These are phyloP conservation scores for Catajapyx aquilonaris DNA, from an alignment of 1,140 invertebrate genomes.

Conservation along the genomic window DNA sequence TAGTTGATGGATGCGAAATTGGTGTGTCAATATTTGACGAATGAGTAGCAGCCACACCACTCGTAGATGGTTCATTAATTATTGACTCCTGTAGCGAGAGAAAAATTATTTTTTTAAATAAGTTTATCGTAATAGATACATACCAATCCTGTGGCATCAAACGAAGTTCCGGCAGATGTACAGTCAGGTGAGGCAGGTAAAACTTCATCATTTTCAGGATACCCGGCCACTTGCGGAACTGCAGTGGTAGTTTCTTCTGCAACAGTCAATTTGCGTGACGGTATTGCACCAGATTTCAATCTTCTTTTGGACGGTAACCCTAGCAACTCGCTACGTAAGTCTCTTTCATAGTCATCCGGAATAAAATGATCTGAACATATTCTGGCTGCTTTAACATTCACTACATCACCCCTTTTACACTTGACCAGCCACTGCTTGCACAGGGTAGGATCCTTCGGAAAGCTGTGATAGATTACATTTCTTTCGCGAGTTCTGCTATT, in stretches of 20 bases:
- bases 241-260: neutral
- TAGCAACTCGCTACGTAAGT: constrained; percentile 8
- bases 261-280: neutral
- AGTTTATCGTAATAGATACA: neutral
- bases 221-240: neutral
- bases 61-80: no score
- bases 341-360: constrained; percentile 7
- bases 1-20: no score
- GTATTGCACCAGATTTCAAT: neutral
- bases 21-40: no score
- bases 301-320: constrained; percentile 4
- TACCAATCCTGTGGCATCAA: neutral
- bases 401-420: constrained; percentile 3
- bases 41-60: no score
- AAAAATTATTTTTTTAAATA: neutral
- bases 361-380: constrained; percentile 9
- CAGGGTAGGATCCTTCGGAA: constrained; percentile 2
- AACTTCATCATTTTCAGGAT: neutral
- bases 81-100: neutral
- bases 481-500: neutral
- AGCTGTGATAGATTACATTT: constrained; percentile 5
- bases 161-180: neutral
- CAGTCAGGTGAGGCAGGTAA: neutral
- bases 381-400: constrained; percentile 2
- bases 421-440: constrained; percentile 5